Percentiles rank a stretch among this genome's conserved stretches.
These are phyloP conservation scores for Lutjanus erythropterus DNA, from an alignment of 2,113 vertebrate species.

Conservation along the genomic window DNA sequence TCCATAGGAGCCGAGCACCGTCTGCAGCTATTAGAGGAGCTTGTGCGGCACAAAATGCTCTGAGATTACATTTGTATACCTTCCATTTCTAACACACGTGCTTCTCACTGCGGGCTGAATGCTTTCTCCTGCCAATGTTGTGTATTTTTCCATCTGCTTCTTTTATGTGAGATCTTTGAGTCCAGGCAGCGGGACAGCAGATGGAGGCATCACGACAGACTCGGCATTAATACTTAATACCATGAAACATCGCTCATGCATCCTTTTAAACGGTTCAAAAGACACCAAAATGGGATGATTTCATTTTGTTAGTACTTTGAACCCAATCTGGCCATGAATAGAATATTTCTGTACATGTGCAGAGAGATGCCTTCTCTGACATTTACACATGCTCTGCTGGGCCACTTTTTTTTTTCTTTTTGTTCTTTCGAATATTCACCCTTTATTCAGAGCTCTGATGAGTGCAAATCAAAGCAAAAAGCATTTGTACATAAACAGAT, in stretches of 20 bases:
- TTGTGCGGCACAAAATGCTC: conserved; percentile 24
- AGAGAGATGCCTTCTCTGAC: conserved; percentile 18
- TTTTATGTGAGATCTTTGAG: conserved; percentile 64
- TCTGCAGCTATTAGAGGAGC: conserved; percentile 56
- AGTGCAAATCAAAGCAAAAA: conserved; percentile 10
- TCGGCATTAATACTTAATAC: conserved; percentile 73
- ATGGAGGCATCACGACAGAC: conserved; percentile 70
- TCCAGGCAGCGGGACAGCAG: conserved; percentile 42
- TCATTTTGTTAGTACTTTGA: conserved; percentile 60
- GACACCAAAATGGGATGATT: conserved; percentile 66
- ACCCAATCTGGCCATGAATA: conserved; percentile 38
- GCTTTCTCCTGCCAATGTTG: conserved; percentile 17
- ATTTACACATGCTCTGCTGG: conserved; percentile 35
- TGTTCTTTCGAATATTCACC: neutral
- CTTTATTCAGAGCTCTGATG: neutral
- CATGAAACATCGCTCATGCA: conserved; percentile 50
- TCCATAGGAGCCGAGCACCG: conserved; percentile 16
- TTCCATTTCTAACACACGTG: conserved; percentile 45
- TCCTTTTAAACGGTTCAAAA: conserved; percentile 73
- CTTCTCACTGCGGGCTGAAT: conserved; percentile 20
- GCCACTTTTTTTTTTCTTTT: neutral
- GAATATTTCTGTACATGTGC: conserved; percentile 27
- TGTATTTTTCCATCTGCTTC: conserved; percentile 69
- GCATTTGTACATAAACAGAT: conserved; percentile 11
- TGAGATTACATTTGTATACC: conserved; percentile 34